A percentile compares a stretch with the other conserved stretches of the same genome.
Conservation (phyloP, 2,797 vertebrate genomes). For the Halcyon chelicuti region DNA sequence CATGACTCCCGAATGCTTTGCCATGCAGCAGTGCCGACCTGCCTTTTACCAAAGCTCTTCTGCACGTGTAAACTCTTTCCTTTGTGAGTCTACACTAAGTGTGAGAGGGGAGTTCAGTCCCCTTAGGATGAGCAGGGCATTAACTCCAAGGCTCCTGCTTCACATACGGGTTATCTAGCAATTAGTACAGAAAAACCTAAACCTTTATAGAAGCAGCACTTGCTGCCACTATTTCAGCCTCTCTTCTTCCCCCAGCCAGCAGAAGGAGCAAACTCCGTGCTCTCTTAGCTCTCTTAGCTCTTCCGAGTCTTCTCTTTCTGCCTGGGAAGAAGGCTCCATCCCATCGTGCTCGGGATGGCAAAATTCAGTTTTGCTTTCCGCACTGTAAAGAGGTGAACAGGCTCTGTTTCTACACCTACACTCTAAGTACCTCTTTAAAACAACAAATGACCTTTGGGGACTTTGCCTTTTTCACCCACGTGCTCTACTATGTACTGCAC, state of each 20-base stretch:
- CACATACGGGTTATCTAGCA: fast-evolving
- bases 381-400: background rate
- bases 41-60: background rate
- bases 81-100: background rate
- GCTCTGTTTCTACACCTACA: background rate
- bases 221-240: background rate
- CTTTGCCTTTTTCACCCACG: background rate
- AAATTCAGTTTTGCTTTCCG: background rate
- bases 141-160: background rate
- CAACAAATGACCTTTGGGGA: background rate
- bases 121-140: background rate
- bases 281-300: background rate
- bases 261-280: background rate
- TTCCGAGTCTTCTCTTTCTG: background rate
- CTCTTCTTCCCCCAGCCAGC: background rate
- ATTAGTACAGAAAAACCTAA: background rate
- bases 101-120: background rate
- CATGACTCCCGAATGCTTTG: background rate
- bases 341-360: background rate
- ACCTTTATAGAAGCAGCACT: background rate
- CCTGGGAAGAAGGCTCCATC: background rate
- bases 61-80: background rate
- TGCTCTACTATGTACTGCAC: fast-evolving
- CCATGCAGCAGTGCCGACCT: background rate
- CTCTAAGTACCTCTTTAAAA: background rate